Conservation (phyloP, 2,113 vertebrate species). For the Promerops cafer region DNA sequence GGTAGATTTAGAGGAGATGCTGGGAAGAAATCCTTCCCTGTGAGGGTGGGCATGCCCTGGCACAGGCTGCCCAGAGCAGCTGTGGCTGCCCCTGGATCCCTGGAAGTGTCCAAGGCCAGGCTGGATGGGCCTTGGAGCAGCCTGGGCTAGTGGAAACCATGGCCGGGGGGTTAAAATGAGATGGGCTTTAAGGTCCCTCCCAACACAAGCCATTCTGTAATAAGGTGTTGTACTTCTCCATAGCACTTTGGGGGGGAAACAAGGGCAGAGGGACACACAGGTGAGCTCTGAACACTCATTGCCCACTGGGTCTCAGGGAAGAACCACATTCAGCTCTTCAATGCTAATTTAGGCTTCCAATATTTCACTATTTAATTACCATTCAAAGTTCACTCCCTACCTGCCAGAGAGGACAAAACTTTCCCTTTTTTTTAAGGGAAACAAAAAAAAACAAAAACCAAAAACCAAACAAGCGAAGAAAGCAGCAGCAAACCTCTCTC, state of each 20-base stretch:
- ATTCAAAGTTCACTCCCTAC: accelerated
- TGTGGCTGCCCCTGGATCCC: background rate
- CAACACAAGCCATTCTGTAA: background rate
- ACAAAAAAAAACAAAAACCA: too few species aligned
- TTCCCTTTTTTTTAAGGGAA: background rate
- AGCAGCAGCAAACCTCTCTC: background rate
- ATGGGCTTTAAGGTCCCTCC: background rate
- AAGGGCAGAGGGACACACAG: background rate
- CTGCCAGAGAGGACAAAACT: background rate
- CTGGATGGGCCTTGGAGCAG: accelerated
- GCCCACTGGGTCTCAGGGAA: background rate
- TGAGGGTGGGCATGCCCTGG: accelerated
- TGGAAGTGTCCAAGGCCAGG: background rate
- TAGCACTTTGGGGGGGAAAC: background rate
- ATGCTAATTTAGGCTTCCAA: background rate
- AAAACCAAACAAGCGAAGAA: background rate
- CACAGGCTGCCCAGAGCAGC: background rate
- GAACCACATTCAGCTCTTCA: background rate
- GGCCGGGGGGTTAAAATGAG: accelerated
- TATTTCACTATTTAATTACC: background rate
- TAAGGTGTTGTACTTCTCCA: background rate
- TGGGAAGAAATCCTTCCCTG: too few species aligned
- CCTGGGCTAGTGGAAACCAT: accelerated
- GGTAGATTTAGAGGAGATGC: background rate
- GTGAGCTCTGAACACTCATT: background rate